phyloP scores from a whole-genome alignment of 2,888 invertebrate genomes.

The Anoncus sp. region DNA sequence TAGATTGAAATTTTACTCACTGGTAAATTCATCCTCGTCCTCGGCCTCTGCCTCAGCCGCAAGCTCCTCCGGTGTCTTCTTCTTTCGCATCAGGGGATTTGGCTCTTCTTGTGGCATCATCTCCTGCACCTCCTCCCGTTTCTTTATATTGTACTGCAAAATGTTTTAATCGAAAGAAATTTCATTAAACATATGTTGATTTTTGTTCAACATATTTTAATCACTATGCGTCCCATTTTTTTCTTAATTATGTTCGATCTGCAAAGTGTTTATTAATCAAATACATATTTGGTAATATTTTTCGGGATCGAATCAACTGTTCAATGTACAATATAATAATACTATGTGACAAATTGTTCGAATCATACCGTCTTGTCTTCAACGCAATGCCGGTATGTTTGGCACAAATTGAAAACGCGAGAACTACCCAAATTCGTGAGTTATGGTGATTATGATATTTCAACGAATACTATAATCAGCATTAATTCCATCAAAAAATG shows the following conservation, averaged over 20 bases:
- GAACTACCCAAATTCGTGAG: no score
- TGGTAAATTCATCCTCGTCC: slow-evolving; percentile 98
- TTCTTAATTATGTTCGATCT: background rate
- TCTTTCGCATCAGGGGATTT: slow-evolving; percentile 98
- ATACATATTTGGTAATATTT: no score
- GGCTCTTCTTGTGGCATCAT: slow-evolving; percentile 93
- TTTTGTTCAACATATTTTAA: background rate
- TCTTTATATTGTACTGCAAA: slow-evolving; percentile 98
- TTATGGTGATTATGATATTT: no score
- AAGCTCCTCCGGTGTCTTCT: slow-evolving; percentile 99
- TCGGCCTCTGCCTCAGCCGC: slow-evolving; percentile 98
- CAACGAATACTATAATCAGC: no score
- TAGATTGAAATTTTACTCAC: slow-evolving; percentile 85
- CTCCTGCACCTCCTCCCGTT: slow-evolving; percentile 97
- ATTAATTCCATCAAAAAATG: no score
- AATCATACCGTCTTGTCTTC: no score
- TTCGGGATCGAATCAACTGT: no score
- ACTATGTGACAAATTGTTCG: no score
- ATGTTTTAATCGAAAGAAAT: slow-evolving; percentile 5
- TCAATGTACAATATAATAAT: no score
- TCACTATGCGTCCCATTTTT: background rate
- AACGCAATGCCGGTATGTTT: no score
- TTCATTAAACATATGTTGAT: slow-evolving; percentile 8
- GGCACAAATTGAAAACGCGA: no score
- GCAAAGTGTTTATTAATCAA: no score